Percentiles rank a stretch among this genome's conserved stretches.
Evolutionary conservation across 2,113 vertebrate species (phyloP).

Genomic region (Gavia stellata): DNA sequence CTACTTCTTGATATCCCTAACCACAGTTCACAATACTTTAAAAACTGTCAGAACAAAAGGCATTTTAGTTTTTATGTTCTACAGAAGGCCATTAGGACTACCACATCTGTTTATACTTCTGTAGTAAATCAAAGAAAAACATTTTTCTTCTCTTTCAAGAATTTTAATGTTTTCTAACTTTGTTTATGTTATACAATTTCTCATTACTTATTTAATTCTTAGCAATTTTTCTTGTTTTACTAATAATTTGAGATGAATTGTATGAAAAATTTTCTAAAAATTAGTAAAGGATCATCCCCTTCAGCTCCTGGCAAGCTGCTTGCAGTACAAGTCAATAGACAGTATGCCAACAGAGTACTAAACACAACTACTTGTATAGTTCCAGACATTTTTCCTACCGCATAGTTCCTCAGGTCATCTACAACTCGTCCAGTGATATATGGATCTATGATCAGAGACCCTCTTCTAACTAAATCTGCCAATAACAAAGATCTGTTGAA

Average conservation of each 20-base stretch:
- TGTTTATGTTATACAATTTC: background rate
- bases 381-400: background rate
- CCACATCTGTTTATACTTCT: conserved; percentile 31
- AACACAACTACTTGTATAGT: background rate
- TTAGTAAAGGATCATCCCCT: background rate
- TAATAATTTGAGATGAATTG: background rate
- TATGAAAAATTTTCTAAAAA: background rate
- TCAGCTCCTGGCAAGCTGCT: background rate
- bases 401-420: background rate
- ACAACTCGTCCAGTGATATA: background rate
- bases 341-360: background rate
- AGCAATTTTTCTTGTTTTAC: background rate
- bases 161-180: background rate
- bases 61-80: conserved; percentile 46
- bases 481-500: background rate
- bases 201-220: background rate
- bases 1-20: background rate
- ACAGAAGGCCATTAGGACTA: conserved; percentile 39
- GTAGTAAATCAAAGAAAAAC: background rate
- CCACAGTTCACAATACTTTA: background rate
- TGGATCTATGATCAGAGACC: background rate
- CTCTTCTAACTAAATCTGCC: background rate
- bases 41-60: conserved; percentile 27
- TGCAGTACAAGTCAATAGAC: background rate
- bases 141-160: conserved; percentile 25